Evolutionary conservation across 2,888 invertebrate species (phyloP).

Genomic region (Lasioglossum morio): DNA sequence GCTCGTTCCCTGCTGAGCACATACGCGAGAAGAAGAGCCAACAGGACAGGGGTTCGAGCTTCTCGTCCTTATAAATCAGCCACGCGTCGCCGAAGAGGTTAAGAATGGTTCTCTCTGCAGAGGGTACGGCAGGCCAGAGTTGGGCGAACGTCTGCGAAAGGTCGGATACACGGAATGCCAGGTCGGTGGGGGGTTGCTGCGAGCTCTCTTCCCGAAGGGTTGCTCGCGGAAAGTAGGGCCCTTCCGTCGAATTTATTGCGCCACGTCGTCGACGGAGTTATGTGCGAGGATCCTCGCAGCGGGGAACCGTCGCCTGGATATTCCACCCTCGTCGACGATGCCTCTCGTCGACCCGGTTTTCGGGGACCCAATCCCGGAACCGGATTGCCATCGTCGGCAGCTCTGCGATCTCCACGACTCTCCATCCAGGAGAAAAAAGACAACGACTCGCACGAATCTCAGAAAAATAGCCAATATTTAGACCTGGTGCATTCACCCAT

Average conservation of each 20-base stretch:
- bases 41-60: slow-evolving; percentile 25
- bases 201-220: slow-evolving; percentile 47
- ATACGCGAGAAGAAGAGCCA: slow-evolving; percentile 19
- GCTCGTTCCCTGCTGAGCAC: slow-evolving; percentile 36
- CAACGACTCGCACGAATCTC: neutral
- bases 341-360: slow-evolving; percentile 1
- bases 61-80: slow-evolving; percentile 76
- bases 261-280: slow-evolving; percentile 63
- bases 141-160: slow-evolving; percentile 69
- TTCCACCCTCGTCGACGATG: slow-evolving; percentile 21
- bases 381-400: neutral
- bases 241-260: slow-evolving; percentile 69
- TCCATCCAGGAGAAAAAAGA: neutral
- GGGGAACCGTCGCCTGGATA: slow-evolving; percentile 46
- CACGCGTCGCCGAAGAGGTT: slow-evolving; percentile 77
- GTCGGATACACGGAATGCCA: slow-evolving; percentile 67
- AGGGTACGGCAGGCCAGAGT: slow-evolving; percentile 28
- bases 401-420: neutral
- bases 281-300: slow-evolving; percentile 46
- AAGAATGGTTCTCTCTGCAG: slow-evolving; percentile 67
- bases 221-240: slow-evolving; percentile 50
- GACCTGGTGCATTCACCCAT: too few species aligned
- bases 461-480: neutral
- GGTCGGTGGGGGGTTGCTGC: slow-evolving; percentile 29
- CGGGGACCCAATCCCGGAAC: neutral